Evolutionary conservation across 2,113 vertebrate genomes (phyloP).

Genomic region (Ahaetulla prasina): DNA sequence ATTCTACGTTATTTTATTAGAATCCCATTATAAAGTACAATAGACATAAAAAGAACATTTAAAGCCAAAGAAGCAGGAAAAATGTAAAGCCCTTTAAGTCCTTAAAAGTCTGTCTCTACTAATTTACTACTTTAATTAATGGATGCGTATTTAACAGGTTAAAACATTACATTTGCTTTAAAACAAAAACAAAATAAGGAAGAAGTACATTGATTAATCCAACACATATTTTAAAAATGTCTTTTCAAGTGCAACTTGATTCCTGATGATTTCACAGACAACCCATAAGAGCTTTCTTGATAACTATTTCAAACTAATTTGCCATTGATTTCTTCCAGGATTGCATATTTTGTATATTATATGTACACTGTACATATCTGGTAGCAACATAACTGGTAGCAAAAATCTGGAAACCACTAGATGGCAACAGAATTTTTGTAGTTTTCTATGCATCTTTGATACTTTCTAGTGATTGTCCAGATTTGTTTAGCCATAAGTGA

Average conservation of each 20-base stretch:
- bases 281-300: background rate
- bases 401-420: background rate
- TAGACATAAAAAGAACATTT: background rate
- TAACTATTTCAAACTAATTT: background rate
- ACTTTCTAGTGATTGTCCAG: background rate
- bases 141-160: background rate
- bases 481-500: background rate
- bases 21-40: background rate
- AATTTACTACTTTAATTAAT: background rate
- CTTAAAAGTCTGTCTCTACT: background rate
- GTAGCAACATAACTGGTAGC: background rate
- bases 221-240: background rate
- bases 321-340: background rate
- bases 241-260: background rate
- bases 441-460: background rate
- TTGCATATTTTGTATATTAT: background rate
- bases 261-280: background rate
- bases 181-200: background rate
- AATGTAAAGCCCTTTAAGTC: background rate
- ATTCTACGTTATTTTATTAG: background rate
- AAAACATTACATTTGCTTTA: background rate
- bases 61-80: background rate
- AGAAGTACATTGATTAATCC: background rate
- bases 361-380: background rate
- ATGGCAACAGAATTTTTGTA: background rate